A percentile compares a stretch with the other conserved stretches of the same genome.
Evolutionary conservation across 2,888 invertebrate species (phyloP).

Genomic region (Periphyllus acericola): DNA sequence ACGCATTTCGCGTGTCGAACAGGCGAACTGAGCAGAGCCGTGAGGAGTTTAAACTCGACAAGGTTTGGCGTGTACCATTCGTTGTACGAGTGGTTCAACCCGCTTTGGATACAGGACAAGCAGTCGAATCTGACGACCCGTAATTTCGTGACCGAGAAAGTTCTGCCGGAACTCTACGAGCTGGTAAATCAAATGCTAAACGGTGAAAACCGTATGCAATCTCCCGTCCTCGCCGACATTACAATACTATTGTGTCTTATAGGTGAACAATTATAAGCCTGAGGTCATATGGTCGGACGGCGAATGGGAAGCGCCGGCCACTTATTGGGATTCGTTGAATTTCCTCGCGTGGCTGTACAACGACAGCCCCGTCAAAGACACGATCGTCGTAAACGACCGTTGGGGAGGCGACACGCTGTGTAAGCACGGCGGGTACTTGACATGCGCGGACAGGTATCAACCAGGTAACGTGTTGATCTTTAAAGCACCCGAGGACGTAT

Average conservation of each 20-base stretch:
- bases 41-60: constrained; percentile 73
- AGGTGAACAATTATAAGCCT: constrained; percentile 69
- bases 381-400: constrained; percentile 91
- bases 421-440: constrained; percentile 88
- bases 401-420: constrained; percentile 87
- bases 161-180: constrained; percentile 85
- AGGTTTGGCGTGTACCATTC: constrained; percentile 88
- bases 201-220: neutral
- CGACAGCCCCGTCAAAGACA: constrained; percentile 87
- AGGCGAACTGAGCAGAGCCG: constrained; percentile 77
- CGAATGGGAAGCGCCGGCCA: constrained; percentile 87
- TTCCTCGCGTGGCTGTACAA: constrained; percentile 95
- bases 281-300: constrained; percentile 94
- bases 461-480: constrained; percentile 72
- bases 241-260: neutral
- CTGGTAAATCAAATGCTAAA: constrained; percentile 69
- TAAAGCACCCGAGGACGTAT: neutral
- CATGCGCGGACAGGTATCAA: constrained; percentile 85
- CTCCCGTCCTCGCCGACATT: neutral
- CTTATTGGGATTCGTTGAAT: constrained; percentile 85
- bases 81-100: constrained; percentile 88
- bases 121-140: constrained; percentile 73
- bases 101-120: constrained; percentile 80
- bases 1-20: neutral
- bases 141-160: constrained; percentile 77